These are phyloP conservation scores for Desmodus rotundus DNA, from an alignment of 2,113 vertebrate genomes.

Conservation along the genomic window DNA sequence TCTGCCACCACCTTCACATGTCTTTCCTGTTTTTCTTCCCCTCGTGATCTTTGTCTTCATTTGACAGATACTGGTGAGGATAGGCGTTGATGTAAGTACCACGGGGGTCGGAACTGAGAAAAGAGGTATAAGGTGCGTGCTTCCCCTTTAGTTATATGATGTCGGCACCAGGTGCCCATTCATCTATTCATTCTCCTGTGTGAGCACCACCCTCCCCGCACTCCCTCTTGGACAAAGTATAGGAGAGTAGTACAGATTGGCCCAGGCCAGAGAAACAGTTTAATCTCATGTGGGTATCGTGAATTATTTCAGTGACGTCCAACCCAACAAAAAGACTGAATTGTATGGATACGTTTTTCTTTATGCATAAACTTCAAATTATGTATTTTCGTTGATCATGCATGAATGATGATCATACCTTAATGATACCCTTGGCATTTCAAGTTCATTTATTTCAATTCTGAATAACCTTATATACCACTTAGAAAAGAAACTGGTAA, in stretches of 20 bases:
- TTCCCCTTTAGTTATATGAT: background rate
- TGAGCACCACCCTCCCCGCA: background rate
- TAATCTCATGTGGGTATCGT: background rate
- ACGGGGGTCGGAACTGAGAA: background rate
- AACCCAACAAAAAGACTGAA: background rate
- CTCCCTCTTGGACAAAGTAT: background rate
- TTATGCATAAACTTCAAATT: background rate
- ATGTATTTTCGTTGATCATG: background rate
- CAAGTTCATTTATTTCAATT: background rate
- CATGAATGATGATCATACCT: background rate
- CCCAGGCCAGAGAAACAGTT: background rate
- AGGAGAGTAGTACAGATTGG: background rate
- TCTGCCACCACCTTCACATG: background rate
- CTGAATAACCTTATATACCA: background rate
- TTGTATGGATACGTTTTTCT: background rate
- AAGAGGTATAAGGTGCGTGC: background rate
- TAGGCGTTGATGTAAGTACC: background rate
- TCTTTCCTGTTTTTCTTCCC: background rate
- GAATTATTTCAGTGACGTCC: background rate
- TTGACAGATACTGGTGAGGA: background rate
- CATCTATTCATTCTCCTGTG: background rate
- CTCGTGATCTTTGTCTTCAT: background rate
- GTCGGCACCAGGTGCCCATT: background rate
- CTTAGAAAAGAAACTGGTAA: background rate
- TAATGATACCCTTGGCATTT: background rate